phyloP scores from a whole-genome alignment of 2,797 vertebrate genomes.

The Enteromius radiatus region DNA sequence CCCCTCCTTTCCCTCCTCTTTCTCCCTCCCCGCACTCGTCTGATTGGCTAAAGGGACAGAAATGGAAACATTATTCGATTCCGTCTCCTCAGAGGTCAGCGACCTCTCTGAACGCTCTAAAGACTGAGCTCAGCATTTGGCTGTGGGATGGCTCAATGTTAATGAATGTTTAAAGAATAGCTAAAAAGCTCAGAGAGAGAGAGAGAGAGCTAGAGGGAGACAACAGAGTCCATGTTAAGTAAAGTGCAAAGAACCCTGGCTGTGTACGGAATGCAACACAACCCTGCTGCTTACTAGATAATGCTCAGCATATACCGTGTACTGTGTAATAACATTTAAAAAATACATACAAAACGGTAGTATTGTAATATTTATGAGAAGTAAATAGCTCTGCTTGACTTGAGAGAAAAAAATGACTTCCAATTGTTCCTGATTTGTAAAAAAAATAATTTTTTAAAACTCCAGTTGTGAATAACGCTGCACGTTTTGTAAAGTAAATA shows the following conservation, averaged over 20 bases:
- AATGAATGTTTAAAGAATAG: constrained; percentile 51
- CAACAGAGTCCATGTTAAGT: constrained; percentile 44
- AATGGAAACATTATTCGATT: constrained; percentile 48
- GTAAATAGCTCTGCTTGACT: background rate
- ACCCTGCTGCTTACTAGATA: constrained; percentile 15
- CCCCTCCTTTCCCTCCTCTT: constrained; percentile 14
- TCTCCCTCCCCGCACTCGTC: constrained; percentile 22
- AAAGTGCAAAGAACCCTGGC: constrained; percentile 35
- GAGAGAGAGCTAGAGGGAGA: constrained; percentile 19
- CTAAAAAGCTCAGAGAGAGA: constrained; percentile 25
- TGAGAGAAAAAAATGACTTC: background rate
- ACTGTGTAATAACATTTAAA: background rate
- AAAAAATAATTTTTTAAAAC: background rate
- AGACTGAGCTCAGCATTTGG: constrained; percentile 46
- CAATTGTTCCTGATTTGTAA: background rate
- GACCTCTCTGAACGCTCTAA: constrained; percentile 46
- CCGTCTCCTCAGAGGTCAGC: constrained; percentile 39
- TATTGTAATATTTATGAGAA: background rate
- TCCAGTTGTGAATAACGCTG: background rate
- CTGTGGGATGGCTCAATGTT: constrained; percentile 40
- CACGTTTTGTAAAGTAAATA: background rate
- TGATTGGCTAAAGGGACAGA: constrained; percentile 49
- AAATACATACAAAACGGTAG: background rate
- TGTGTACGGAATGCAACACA: constrained; percentile 27
- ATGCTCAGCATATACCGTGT: background rate